phyloP scores from a whole-genome alignment of 92 coral and sea anemone genomes.

The Phenganax stokvisi region DNA sequence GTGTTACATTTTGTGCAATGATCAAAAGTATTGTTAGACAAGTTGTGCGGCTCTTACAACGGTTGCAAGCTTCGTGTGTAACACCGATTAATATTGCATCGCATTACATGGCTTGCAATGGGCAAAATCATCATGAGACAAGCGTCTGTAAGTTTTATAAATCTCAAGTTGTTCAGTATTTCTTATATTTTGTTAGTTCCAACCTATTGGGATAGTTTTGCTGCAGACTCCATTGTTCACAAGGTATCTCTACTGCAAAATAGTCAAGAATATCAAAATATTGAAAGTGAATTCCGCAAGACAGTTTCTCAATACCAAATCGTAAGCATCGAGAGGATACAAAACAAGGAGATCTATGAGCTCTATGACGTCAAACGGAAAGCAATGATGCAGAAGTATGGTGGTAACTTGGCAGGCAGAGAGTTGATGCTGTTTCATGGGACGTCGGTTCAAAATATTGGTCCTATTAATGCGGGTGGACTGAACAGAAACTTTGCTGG shows the following conservation, averaged over 20 bases:
- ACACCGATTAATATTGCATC: no score
- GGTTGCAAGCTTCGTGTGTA: no score
- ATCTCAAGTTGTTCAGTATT: background rate
- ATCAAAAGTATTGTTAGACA: no score
- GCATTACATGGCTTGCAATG: no score
- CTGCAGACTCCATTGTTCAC: slow-evolving; percentile 35
- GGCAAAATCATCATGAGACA: no score
- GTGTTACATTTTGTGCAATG: no score
- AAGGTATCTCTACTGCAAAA: slow-evolving; percentile 44
- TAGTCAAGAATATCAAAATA: slow-evolving; percentile 41
- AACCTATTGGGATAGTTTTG: slow-evolving; percentile 51
- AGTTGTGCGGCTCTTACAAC: no score
- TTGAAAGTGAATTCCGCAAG: slow-evolving; percentile 15
- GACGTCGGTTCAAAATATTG: slow-evolving; percentile 34
- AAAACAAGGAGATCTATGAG: slow-evolving; percentile 46
- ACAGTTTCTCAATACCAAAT: slow-evolving; percentile 36
- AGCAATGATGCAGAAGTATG: slow-evolving; percentile 43
- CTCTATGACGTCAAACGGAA: slow-evolving; percentile 29
- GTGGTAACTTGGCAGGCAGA: slow-evolving; percentile 44
- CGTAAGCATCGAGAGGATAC: slow-evolving; percentile 50
- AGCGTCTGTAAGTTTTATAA: background rate
- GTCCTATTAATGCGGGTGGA: slow-evolving; percentile 53
- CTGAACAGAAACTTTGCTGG: slow-evolving; percentile 69
- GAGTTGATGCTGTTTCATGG: slow-evolving; percentile 64
- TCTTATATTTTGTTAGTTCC: slow-evolving; percentile 44